These are phyloP conservation scores for Sebastes ruberrimus DNA, from an alignment of 2,797 vertebrate genomes.

Conservation along the genomic window DNA sequence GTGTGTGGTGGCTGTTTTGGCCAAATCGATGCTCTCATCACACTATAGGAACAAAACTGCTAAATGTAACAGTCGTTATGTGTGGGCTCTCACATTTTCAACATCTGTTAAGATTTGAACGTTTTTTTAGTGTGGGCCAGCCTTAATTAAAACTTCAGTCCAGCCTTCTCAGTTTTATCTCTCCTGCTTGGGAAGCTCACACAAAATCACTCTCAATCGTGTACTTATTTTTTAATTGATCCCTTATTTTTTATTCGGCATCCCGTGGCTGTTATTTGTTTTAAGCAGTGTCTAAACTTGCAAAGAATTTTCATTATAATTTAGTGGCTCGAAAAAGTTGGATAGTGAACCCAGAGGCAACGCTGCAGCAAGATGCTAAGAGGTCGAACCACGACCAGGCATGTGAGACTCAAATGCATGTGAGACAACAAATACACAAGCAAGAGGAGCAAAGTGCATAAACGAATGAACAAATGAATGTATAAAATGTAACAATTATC, in stretches of 20 bases:
- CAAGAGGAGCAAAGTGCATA: neutral
- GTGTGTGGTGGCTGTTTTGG: no score
- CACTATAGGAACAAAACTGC: no score
- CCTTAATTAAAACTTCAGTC: neutral
- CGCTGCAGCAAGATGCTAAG: neutral
- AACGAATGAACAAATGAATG: neutral
- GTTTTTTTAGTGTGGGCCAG: no score
- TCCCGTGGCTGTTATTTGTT: neutral
- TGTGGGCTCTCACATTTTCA: no score
- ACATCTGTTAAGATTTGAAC: no score
- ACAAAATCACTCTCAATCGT: neutral
- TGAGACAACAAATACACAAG: neutral
- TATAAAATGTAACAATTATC: neutral
- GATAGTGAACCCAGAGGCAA: neutral
- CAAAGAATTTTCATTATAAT: neutral
- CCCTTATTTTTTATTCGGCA: neutral
- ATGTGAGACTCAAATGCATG: neutral
- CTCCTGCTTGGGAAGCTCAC: neutral
- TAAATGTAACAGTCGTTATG: no score
- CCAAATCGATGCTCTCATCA: no score
- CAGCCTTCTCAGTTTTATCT: neutral
- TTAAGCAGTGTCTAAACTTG: neutral
- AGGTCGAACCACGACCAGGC: neutral
- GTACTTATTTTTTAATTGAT: neutral
- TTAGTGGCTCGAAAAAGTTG: neutral